Evolutionary conservation across 2,888 invertebrate species (phyloP).

Genomic region (Sipunculus nudus): DNA sequence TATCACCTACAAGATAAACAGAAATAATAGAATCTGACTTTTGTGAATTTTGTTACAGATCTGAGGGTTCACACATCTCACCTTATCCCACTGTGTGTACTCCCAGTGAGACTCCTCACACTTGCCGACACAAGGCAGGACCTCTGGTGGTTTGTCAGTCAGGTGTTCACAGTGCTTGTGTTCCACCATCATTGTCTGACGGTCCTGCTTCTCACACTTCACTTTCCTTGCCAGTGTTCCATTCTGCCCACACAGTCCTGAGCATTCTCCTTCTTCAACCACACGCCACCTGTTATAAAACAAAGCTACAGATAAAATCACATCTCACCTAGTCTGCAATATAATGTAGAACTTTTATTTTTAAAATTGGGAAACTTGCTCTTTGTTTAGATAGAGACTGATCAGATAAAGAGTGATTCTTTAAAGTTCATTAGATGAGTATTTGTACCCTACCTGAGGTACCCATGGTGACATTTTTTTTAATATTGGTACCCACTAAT

Average conservation of each 20-base stretch:
- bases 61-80: no score
- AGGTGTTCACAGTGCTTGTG: constrained; percentile 70
- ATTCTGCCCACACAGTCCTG: constrained; percentile 76
- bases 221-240: constrained; percentile 73
- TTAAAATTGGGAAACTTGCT: no score
- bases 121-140: constrained; percentile 73
- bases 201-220: constrained; percentile 71
- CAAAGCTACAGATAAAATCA: neutral
- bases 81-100: constrained; percentile 78
- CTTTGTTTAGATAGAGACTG: no score
- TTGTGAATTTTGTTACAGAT: no score
- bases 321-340: neutral
- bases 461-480: no score
- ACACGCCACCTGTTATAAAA: constrained; percentile 71
- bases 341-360: neutral
- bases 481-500: no score
- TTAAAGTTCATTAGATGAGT: no score
- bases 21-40: no score
- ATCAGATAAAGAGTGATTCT: no score
- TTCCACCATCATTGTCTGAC: constrained; percentile 46
- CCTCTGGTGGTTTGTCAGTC: constrained; percentile 68
- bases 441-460: no score
- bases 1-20: no score
- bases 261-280: constrained; percentile 74
- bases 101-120: constrained; percentile 77